Base-by-base conservation (phyloP, 2,888 invertebrate species). In the Oxytorus armatus region DNA sequence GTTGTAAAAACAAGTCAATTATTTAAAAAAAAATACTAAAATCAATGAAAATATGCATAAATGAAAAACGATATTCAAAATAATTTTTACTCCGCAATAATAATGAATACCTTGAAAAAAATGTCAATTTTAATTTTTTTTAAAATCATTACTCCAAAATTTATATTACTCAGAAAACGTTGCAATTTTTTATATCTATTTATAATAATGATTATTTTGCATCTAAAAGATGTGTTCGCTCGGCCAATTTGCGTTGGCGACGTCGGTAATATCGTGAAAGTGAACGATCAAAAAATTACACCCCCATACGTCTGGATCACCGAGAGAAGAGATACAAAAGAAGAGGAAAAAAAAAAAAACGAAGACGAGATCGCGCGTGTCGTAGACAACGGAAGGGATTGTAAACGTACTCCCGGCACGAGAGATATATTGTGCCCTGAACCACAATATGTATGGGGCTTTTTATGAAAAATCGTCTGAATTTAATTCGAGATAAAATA, bases 221-320 rank as follows among this genome's bases (percentile, higher is more conserved):
- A 3, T 39, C 5, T 39, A 8, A 10, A 11, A n/a, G n/a, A n/a
- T n/a, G n/a, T n/a, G n/a, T n/a, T n/a, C 2, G 63, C 65, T 55
- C 61, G 29, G 57, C 8, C 57, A 29, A 44, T 53, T 63, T 23
- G 63, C 73, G 73, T 74, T 65, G 73, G 55, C 73, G 73, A 51
- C 51, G 65, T 29, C 63, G 69, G 36, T 39, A 53, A 53, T 72
- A 75, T 51, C 65, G 75, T 51, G 65, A 66, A 59, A 70, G 47
- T 21, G 65, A 66, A 61, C 76, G 76, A 80, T 80, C 53, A 61
- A 73, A 70, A 80, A 80, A 80, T 80, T 76, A 76, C 76, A 68
- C 76, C 76, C 76, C 78, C 78, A 47, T 65, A 55, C 59, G 79
- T 80, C 79, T 80, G 72, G 72, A 73, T 72, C 63, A 39, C 53